Percentiles rank a stretch among this genome's conserved stretches.
phyloP scores from a whole-genome alignment of 2,888 invertebrate species.

The Dugesia japonica region DNA sequence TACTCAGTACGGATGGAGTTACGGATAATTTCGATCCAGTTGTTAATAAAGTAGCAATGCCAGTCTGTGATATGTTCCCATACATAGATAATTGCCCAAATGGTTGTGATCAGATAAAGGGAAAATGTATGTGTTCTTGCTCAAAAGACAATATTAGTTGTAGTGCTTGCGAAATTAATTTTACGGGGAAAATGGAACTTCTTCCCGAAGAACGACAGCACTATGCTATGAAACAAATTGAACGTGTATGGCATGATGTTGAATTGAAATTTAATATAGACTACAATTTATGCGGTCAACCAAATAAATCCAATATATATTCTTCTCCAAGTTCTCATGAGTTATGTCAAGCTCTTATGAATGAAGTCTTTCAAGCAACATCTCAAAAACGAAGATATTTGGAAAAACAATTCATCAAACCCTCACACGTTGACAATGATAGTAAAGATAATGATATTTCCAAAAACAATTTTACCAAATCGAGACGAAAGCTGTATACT shows the following conservation, averaged over 20 bases:
- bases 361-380: conserved; percentile 2
- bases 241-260: conserved; percentile 25
- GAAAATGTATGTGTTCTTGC: background rate
- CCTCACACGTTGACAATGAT: conserved; percentile 39
- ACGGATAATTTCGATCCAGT: conserved; percentile 80
- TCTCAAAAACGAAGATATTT: conserved; percentile 50
- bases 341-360: conserved; percentile 36
- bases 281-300: background rate
- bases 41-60: conserved; percentile 64
- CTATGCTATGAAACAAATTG: conserved; percentile 53
- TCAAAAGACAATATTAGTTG: background rate
- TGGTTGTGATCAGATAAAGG: background rate
- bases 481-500: background rate
- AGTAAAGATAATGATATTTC: conserved; percentile 38
- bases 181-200: conserved; percentile 12
- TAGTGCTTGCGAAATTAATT: background rate
- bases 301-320: background rate
- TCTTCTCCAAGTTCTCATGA: conserved; percentile 42
- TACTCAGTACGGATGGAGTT: conserved; percentile 72
- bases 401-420: conserved; percentile 54
- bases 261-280: background rate
- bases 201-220: conserved; percentile 57
- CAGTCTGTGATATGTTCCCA: conserved; percentile 34
- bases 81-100: background rate
- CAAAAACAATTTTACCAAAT: background rate